Percentiles rank a stretch among this genome's conserved stretches.
These are phyloP conservation scores for Stomorhina lunata DNA, from an alignment of 2,888 invertebrate genomes.

Conservation along the genomic window DNA sequence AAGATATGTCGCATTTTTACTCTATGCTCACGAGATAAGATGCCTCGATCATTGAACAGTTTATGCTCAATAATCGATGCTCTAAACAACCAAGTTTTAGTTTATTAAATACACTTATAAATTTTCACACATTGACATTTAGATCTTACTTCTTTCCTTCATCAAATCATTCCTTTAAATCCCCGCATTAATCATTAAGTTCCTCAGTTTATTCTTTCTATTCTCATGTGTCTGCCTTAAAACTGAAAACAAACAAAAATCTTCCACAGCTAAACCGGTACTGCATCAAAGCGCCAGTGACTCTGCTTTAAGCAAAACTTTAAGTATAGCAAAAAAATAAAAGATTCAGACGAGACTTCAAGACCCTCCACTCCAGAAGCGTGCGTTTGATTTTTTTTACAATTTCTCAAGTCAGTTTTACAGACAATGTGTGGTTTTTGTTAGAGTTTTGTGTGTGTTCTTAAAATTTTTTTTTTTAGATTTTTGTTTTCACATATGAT, in stretches of 20 bases:
- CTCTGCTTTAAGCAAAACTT: constrained; percentile 1
- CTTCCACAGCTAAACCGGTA: constrained; percentile 45
- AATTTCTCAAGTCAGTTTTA: background rate
- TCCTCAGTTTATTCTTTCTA: background rate
- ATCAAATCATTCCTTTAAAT: background rate
- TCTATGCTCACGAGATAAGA: too few species aligned
- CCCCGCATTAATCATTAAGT: background rate
- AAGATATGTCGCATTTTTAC: too few species aligned
- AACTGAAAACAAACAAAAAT: too few species aligned
- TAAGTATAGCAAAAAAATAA: background rate
- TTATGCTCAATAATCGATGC: too few species aligned
- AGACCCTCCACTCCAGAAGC: background rate
- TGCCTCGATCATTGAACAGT: too few species aligned
- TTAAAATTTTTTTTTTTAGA: too few species aligned
- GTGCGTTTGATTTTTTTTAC: background rate
- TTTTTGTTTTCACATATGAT: constrained; percentile 35
- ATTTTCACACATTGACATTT: too few species aligned
- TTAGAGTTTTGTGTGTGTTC: constrained; percentile 46
- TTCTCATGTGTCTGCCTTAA: background rate
- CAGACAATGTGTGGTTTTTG: background rate
- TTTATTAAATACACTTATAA: too few species aligned
- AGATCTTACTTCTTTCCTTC: too few species aligned
- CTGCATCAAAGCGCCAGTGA: background rate
- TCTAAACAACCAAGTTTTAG: too few species aligned
- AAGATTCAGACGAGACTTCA: background rate